A percentile compares a stretch with the other conserved stretches of the same genome.
Conservation (phyloP, 2,113 vertebrate species). For the Psephotus haematonotus region DNA sequence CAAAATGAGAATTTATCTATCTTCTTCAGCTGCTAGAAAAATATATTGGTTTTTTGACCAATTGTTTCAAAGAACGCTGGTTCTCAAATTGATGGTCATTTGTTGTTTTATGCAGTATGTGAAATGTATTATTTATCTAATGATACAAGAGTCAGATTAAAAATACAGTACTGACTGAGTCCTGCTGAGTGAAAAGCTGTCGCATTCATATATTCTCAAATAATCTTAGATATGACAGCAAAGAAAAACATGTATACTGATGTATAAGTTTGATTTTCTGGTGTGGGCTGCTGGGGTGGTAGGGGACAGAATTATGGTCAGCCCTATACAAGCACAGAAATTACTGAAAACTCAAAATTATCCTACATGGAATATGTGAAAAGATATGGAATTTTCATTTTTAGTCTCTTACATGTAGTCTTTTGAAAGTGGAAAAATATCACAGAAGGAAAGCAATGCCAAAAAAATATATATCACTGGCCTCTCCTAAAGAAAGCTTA, state of each 20-base stretch:
- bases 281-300: background rate
- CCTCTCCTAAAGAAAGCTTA: background rate
- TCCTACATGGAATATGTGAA: background rate
- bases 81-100: background rate
- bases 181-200: slow-evolving; percentile 32
- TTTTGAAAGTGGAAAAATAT: background rate
- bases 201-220: slow-evolving; percentile 7
- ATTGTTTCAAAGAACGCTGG: background rate
- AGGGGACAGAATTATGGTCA: background rate
- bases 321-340: background rate
- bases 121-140: background rate
- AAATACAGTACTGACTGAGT: background rate
- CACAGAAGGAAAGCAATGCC: background rate
- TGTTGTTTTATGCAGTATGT: background rate
- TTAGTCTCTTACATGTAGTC: background rate
- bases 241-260: background rate
- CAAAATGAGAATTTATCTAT: background rate
- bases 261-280: slow-evolving; percentile 13
- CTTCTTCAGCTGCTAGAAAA: slow-evolving; percentile 35
- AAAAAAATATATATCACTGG: background rate
- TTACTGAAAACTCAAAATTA: background rate
- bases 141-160: background rate
- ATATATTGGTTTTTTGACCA: background rate
- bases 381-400: background rate
- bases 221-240: background rate